phyloP scores from a whole-genome alignment of 2,797 vertebrate genomes.

The Acipenser transmontanus region DNA sequence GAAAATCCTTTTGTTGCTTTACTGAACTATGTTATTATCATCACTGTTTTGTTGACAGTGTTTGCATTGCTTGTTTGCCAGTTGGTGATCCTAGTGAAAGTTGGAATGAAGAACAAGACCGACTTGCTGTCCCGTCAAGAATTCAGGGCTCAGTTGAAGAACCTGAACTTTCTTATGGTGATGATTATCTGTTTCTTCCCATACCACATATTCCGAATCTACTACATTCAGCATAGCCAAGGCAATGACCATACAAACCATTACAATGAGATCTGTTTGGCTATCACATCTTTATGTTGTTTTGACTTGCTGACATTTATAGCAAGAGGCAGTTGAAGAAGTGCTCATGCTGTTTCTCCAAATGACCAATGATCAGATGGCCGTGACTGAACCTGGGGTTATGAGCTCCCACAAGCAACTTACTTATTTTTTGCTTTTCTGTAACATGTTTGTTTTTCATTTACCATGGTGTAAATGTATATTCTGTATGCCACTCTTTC shows the following conservation, averaged over 20 bases:
- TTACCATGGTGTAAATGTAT: no score
- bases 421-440: no score
- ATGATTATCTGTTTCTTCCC: slow-evolving; percentile 56
- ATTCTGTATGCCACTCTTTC: no score
- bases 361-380: no score
- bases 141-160: slow-evolving; percentile 61
- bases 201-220: slow-evolving; percentile 50
- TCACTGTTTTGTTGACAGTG: slow-evolving; percentile 33
- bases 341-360: background rate
- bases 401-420: no score
- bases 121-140: slow-evolving; percentile 42
- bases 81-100: slow-evolving; percentile 33
- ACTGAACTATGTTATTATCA: slow-evolving; percentile 44
- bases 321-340: slow-evolving; percentile 26
- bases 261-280: slow-evolving; percentile 54
- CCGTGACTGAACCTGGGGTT: no score
- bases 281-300: slow-evolving; percentile 55
- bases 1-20: background rate
- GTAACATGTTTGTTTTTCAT: no score
- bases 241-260: background rate
- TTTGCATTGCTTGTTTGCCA: slow-evolving; percentile 37
- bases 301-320: slow-evolving; percentile 59
- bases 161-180: slow-evolving; percentile 51
- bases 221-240: slow-evolving; percentile 34
- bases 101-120: slow-evolving; percentile 38